Base-by-base conservation (phyloP, 2,797 vertebrate species). In the Lithobates sylvaticus region DNA sequence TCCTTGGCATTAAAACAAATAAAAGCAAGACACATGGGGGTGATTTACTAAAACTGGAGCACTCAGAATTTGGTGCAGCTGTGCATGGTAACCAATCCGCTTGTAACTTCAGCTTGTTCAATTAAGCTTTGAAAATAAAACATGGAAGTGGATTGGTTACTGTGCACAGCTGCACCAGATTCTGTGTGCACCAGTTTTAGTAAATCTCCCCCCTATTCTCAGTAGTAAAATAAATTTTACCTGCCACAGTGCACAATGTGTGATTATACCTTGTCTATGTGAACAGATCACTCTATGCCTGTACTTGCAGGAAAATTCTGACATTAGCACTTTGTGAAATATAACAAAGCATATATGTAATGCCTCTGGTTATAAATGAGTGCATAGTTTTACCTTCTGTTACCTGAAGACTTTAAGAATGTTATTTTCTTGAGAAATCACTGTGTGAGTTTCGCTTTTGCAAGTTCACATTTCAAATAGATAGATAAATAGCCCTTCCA, bases 271-370 rank as follows among this genome's bases (percentile, higher is more conserved):
- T 61, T 61, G 21, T 21, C 21, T 61, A 7, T 23, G 6, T 8
- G 21, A 23, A 61, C 78, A 71, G 76, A 42, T 67, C 27, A 32
- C 29, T 34, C 15, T 78, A n/a, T 87, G 85, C 21, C 85, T 78
- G 29, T 87, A 54, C 85, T 77, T 86, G 85, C 80, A 47, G 6
- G 42, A 26, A 42, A 16, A n/a, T n/a, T 71, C 15, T 39, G 73
- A 74, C 54, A 85, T 61, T 58, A 76, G 58, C 71, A 54, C 50
- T 36, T 61, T 85, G 68, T 76, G 67, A 32, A 64, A 70, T 71
- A 70, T 72, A 85, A 85, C 73, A 54, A 80, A 32, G 67, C 29
- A 39, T 16, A 39, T 26, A 74, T 64, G 64, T 58, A 44, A 50
- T 71, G 79, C 85, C 79, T 58, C 78, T 34, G 64, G 77, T 74